Evolutionary conservation across 2,113 vertebrate species (phyloP).

Genomic region (Phrynocephalus versicolor): DNA sequence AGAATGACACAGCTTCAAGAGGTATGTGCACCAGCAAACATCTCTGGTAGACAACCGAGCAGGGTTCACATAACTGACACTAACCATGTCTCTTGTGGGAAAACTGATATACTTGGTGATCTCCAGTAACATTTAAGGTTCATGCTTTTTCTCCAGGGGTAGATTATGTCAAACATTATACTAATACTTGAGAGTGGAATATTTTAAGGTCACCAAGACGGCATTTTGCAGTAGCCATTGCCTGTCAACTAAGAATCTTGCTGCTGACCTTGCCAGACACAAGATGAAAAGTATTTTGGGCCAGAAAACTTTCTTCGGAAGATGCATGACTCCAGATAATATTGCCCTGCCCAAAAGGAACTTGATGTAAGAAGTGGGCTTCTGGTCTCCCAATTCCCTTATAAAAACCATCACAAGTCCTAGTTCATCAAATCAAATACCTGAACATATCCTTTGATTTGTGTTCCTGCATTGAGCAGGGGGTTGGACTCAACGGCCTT

Average conservation of each 20-base stretch:
- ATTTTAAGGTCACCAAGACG: not conserved
- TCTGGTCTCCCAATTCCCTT: not conserved
- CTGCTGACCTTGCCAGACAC: not conserved
- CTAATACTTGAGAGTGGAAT: not conserved
- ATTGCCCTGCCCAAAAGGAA: not conserved
- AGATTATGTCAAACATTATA: not conserved
- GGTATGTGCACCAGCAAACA: not conserved
- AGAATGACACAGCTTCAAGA: not conserved
- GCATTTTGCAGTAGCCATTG: not conserved
- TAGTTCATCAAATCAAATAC: conserved; percentile 19
- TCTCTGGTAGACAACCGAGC: conserved; percentile 10
- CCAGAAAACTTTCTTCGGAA: conserved; percentile 1
- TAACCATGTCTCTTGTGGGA: not conserved
- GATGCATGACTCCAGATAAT: not conserved
- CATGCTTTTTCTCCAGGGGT: not conserved
- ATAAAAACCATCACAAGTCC: not conserved
- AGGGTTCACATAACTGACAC: not conserved
- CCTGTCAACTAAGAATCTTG: not conserved
- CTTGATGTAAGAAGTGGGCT: not conserved
- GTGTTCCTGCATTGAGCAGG: no score
- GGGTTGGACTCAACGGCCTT: no score
- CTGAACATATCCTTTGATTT: no score
- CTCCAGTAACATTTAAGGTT: not conserved
- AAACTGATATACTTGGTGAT: not conserved
- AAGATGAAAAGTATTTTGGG: not conserved